Conservation (phyloP, 1,140 invertebrate species). For the Lordiphosa mommai region DNA sequence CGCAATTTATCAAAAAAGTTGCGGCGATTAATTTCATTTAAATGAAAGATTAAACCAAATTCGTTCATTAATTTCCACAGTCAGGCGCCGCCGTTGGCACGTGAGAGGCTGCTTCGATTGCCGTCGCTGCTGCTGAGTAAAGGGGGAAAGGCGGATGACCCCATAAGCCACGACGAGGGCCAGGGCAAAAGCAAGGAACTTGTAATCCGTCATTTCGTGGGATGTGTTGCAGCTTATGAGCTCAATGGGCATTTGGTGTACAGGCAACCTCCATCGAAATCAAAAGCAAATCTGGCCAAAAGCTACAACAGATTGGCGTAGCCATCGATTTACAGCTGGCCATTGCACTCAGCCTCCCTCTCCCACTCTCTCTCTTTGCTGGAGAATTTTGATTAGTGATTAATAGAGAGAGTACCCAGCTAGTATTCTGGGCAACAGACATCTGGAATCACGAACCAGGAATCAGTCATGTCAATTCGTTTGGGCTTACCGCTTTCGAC, state of each 20-base stretch:
- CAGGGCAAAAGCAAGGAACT: constrained; percentile 6
- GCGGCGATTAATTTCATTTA: constrained; percentile 26
- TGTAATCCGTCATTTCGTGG: constrained; percentile 20
- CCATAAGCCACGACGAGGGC: not conserved
- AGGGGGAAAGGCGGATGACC: not conserved
- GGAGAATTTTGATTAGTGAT: constrained; percentile 10
- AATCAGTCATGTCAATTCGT: constrained; percentile 7
- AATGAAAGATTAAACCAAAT: constrained; percentile 27
- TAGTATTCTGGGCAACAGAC: not conserved
- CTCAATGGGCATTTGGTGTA: constrained; percentile 13
- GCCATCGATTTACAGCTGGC: constrained; percentile 6
- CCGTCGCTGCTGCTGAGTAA: not conserved
- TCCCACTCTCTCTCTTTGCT: not conserved
- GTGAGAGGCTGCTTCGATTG: not conserved
- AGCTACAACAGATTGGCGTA: not conserved
- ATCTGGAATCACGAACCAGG: constrained; percentile 3
- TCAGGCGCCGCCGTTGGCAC: constrained; percentile 1
- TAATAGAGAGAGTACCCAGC: not conserved
- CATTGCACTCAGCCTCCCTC: not conserved
- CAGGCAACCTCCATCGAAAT: constrained; percentile 4
- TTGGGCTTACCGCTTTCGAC: not conserved
- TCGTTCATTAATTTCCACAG: constrained; percentile 21
- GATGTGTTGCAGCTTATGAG: constrained; percentile 21
- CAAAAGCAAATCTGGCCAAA: constrained; percentile 13
- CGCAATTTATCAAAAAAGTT: constrained; percentile 28